Evolutionary conservation across 2,113 vertebrate species (phyloP).

Genomic region (Nothocercus julius): DNA sequence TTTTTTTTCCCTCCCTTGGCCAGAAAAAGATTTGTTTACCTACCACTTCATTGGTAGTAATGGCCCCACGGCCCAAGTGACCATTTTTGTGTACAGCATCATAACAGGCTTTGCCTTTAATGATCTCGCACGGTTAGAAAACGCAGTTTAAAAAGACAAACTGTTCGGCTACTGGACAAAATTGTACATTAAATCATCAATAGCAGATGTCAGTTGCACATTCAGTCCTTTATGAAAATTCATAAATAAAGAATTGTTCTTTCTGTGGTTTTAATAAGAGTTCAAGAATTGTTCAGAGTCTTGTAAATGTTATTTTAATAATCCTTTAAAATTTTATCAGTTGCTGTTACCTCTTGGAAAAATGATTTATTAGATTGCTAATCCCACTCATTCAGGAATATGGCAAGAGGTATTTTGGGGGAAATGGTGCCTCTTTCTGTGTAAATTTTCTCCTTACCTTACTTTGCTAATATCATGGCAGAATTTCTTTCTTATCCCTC

Average conservation of each 20-base stretch:
- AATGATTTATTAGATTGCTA: constrained; percentile 88
- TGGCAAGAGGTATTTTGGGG: constrained; percentile 87
- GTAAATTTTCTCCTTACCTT: constrained; percentile 89
- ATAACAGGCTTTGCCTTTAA: constrained; percentile 89
- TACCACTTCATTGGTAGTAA: constrained; percentile 94
- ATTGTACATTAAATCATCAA: constrained; percentile 81
- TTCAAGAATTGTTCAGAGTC: constrained; percentile 91
- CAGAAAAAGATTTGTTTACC: constrained; percentile 90
- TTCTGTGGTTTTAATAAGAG: constrained; percentile 92
- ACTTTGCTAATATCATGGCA: constrained; percentile 90
- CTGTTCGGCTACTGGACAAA: constrained; percentile 82
- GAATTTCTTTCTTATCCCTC: constrained; percentile 87
- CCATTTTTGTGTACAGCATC: constrained; percentile 90
- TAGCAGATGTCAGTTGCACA: constrained; percentile 84
- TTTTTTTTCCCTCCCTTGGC: constrained; percentile 73
- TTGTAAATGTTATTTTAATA: constrained; percentile 99
- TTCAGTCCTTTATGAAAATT: constrained; percentile 84
- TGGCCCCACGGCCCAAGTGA: constrained; percentile 76
- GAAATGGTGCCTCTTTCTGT: constrained; percentile 91
- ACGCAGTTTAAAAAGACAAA: constrained; percentile 79
- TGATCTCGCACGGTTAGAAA: constrained; percentile 87
- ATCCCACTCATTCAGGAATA: constrained; percentile 88
- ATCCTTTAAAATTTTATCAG: constrained; percentile 92
- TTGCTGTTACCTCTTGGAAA: constrained; percentile 90
- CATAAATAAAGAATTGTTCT: constrained; percentile 84